Conservation (phyloP, 2,113 vertebrate genomes). For the Carlito syrichta region DNA sequence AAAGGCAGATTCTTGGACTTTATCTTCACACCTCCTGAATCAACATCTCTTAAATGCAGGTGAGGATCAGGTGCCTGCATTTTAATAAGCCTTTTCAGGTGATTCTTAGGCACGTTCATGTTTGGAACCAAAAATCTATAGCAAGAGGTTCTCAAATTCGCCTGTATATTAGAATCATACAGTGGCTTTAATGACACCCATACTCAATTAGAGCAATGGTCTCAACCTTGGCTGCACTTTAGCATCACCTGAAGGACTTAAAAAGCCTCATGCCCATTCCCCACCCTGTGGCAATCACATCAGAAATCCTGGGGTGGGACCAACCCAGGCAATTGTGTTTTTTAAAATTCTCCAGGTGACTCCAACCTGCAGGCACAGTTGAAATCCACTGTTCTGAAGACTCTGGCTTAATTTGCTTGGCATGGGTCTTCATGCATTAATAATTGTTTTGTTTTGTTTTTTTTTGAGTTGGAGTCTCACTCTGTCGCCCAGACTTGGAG, state of each 20-base stretch:
- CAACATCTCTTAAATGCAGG: background rate
- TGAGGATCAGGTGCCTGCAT: background rate
- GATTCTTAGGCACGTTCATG: background rate
- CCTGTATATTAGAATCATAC: background rate
- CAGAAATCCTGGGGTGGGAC: background rate
- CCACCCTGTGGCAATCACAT: background rate
- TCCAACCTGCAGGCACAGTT: background rate
- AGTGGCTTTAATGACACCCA: background rate
- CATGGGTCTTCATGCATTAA: background rate
- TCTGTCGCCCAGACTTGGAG: too few relatives aligned
- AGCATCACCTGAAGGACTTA: background rate
- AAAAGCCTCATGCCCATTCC: background rate
- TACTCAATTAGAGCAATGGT: background rate
- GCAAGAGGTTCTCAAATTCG: background rate
- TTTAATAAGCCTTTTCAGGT: background rate
- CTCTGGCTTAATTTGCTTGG: background rate
- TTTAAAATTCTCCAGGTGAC: background rate
- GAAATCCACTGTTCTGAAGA: background rate
- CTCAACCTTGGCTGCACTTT: background rate
- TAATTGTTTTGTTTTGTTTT: too few relatives aligned
- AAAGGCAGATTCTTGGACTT: background rate
- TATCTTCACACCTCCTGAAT: background rate
- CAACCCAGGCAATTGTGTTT: background rate
- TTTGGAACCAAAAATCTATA: background rate
- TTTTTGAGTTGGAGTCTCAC: too few relatives aligned